phyloP scores from a whole-genome alignment of 1,140 invertebrate species.

The Neodiprion lecontei region DNA sequence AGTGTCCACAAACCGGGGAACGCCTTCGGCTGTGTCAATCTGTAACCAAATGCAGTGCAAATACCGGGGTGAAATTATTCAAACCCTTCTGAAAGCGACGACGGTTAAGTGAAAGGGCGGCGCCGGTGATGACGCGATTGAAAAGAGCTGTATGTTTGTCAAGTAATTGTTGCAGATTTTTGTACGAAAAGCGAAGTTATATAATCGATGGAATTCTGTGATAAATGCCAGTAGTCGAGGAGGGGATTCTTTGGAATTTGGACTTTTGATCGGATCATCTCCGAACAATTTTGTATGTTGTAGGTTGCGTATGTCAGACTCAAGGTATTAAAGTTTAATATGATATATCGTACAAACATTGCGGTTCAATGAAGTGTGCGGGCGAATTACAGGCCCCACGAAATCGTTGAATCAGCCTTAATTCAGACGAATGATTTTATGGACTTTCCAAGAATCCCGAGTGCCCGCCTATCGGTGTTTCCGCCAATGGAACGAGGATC shows the following conservation, averaged over 20 bases:
- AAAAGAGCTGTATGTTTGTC: too few relatives aligned
- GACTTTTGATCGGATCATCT: too few relatives aligned
- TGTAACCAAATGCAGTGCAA: neutral
- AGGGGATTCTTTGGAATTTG: too few relatives aligned
- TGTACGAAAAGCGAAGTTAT: neutral
- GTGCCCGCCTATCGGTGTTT: neutral
- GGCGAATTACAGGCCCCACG: neutral
- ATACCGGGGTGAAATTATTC: too few relatives aligned
- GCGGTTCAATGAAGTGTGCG: slow-evolving; percentile 6
- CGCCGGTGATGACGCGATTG: too few relatives aligned
- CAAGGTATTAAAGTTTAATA: too few relatives aligned
- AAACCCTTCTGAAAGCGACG: too few relatives aligned
- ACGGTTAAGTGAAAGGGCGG: too few relatives aligned
- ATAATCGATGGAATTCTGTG: neutral
- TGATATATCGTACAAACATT: neutral
- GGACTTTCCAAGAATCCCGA: neutral
- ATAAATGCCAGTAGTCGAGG: too few relatives aligned
- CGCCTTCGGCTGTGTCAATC: slow-evolving; percentile 4
- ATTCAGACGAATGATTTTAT: slow-evolving; percentile 7
- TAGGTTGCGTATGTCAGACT: too few relatives aligned
- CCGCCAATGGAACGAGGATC: neutral
- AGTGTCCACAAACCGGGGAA: neutral
- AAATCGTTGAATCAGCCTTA: slow-evolving; percentile 4
- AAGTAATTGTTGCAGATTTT: too few relatives aligned
- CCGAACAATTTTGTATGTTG: too few relatives aligned